A percentile compares a stretch with the other conserved stretches of the same genome.
Evolutionary conservation across 2,888 invertebrate species (phyloP).

Genomic region (Tricholauxania praeusta): DNA sequence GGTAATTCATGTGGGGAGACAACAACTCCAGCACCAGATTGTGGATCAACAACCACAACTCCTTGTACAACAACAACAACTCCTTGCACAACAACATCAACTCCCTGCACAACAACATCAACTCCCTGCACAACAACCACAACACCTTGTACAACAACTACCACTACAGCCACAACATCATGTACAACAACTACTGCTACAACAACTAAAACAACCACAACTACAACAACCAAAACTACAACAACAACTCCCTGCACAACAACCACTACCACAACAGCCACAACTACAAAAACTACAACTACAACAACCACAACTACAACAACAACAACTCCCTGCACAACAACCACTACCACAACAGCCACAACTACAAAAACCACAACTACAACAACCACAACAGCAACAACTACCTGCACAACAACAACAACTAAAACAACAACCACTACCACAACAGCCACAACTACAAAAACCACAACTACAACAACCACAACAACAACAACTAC

Average conservation of each 20-base stretch:
- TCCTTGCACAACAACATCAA: slow-evolving; percentile 28
- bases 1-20: slow-evolving; percentile 1
- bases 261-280: slow-evolving; percentile 36
- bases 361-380: slow-evolving; percentile 36
- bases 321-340: slow-evolving; percentile 24
- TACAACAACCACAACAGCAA: slow-evolving; percentile 29
- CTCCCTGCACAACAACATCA: slow-evolving; percentile 36
- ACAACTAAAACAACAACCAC: slow-evolving; percentile 19
- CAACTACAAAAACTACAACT: no score
- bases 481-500: slow-evolving; percentile 38
- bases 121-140: slow-evolving; percentile 24
- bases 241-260: slow-evolving; percentile 28
- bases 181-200: slow-evolving; percentile 25
- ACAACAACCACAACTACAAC: slow-evolving; percentile 29
- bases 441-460: slow-evolving; percentile 1
- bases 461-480: slow-evolving; percentile 23
- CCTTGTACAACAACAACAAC: slow-evolving; percentile 17
- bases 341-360: slow-evolving; percentile 34
- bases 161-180: slow-evolving; percentile 29
- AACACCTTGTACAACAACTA: background rate
- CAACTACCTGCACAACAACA: slow-evolving; percentile 38
- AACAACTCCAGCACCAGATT: slow-evolving; percentile 8
- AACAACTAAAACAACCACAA: slow-evolving; percentile 5
- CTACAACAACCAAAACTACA: slow-evolving; percentile 33
- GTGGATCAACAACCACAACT: slow-evolving; percentile 16